Evolutionary conservation across 2,797 vertebrate species (phyloP).

Genomic region (Enteromius unitaeniatus): DNA sequence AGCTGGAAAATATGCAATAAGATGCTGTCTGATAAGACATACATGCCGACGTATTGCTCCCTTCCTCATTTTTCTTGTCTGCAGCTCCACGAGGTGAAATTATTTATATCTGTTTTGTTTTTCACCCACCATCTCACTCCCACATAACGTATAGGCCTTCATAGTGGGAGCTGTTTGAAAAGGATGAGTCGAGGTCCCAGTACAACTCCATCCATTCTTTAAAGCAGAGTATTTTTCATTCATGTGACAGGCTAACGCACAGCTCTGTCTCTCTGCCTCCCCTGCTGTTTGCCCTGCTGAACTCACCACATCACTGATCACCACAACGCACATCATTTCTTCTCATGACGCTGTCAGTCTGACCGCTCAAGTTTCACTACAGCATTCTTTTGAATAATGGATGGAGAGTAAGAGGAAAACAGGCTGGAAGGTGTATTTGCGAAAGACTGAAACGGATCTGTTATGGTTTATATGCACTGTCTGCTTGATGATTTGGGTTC

Average conservation of each 20-base stretch:
- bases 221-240: conserved; percentile 49
- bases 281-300: conserved; percentile 43
- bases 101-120: conserved; percentile 63
- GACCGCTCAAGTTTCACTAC: background rate
- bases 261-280: conserved; percentile 36
- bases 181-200: conserved; percentile 47
- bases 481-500: too few relatives aligned
- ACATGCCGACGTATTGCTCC: conserved; percentile 54
- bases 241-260: conserved; percentile 34
- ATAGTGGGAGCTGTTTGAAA: conserved; percentile 40
- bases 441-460: background rate
- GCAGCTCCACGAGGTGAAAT: conserved; percentile 58
- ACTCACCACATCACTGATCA: conserved; percentile 34
- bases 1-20: conserved; percentile 66
- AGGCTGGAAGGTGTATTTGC: background rate
- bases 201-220: conserved; percentile 46
- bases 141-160: conserved; percentile 46
- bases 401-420: background rate
- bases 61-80: conserved; percentile 59
- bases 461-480: background rate
- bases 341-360: conserved; percentile 27
- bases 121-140: conserved; percentile 39
- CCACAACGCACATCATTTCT: background rate
- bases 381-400: conserved; percentile 21
- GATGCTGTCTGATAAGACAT: conserved; percentile 68